Base-by-base conservation (phyloP, 2,888 invertebrate genomes). In the Cheilosia scutellata region DNA sequence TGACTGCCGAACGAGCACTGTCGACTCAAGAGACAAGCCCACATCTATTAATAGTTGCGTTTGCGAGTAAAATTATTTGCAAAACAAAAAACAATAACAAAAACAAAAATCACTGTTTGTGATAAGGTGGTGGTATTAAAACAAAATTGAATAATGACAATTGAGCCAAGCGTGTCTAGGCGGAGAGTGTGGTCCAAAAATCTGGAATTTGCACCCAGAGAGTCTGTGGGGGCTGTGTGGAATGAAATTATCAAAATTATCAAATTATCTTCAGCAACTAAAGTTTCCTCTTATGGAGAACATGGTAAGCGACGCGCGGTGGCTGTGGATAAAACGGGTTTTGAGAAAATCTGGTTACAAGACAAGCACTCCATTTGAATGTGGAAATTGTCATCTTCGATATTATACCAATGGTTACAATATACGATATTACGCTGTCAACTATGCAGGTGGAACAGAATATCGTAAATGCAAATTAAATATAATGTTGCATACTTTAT, bases 21-120 rank as follows among this genome's bases (percentile, higher is more conserved):
- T 1, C 25, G n/a, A 20, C n/a, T 55, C 4, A 57, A 57, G 70
- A 55, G 78, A 20, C 62, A 31, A 63, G 55, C 62, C 63, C 63
- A 63, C 70, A 33, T 57, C 70, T 78, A 71, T 78, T 78, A 62
- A 78, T 78, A 78, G 68, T 62, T 68, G 42, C 62, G 44, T 16
- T 53, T 42, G 25, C 20, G 20, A 37, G 47, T 16, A 20, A 68
- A 60, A 65, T 33, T 31, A 9, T 4, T 42, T 44, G 70, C 57
- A 42, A 44, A 42, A 40, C n/a, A 53, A 68, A 60, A 49, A 6
- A 51, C 27, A 13, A 51, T 51, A 9, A 13, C 4, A 27, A 27
- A 4, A 47, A 6, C 1, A 20, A 4, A 47, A 1, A 20, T n/a
- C 20, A 4, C 11, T 16, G 6, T 47, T 47, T 51, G 25, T 4